Base-by-base conservation (phyloP, 2,113 vertebrate species). In the Trematocara nigrifrons region DNA sequence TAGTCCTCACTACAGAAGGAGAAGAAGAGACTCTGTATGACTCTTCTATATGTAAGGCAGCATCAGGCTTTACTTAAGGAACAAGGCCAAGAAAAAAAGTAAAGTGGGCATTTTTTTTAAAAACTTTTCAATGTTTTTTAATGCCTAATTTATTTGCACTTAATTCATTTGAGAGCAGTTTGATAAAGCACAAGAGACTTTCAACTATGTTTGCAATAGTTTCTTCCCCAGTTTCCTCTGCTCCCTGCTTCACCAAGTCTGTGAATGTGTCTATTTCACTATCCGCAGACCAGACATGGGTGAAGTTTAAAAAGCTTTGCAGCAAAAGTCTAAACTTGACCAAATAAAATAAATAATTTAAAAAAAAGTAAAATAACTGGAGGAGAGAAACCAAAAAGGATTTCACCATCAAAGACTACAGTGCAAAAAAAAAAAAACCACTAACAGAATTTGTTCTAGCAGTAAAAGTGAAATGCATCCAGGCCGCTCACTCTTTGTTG, bases 311-410 rank as follows among this genome's bases (percentile, higher is more conserved):
- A 76, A 51, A n/a, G 45, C 45, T 76, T 6, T 51, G 10, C 45
- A 76, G 22, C 4, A 49, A 76, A 29, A 49, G 9, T 49, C 61
- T 49, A 49, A 76, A 49, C 69, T 31, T 76, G 45, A 51, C 71
- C 20, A 74, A 74, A 49, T 38, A 66, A 66, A 66, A 66, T 66
- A 66, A 66, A 66, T 38, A 5, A 11, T 20, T 2, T 0, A 0
- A 38, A 64, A 59, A 64, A 66, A 20, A 0, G 15, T 29, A 49
- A 76, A 76, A 49, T 47, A 76, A 76, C 16, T n/a, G 45, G 26
- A 33, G 22, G 3, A 33, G 45, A 76, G 42, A 76, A 76, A n/a
- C 71, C 71, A 76, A 76, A 51, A 51, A 76, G 22, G 22, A 51
- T 31, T 49, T 49, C 15, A 49, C 42, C 8, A 7, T 76, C 69